These are phyloP conservation scores for Argyrosomus regius DNA, from an alignment of 2,797 vertebrate genomes.

Conservation along the genomic window DNA sequence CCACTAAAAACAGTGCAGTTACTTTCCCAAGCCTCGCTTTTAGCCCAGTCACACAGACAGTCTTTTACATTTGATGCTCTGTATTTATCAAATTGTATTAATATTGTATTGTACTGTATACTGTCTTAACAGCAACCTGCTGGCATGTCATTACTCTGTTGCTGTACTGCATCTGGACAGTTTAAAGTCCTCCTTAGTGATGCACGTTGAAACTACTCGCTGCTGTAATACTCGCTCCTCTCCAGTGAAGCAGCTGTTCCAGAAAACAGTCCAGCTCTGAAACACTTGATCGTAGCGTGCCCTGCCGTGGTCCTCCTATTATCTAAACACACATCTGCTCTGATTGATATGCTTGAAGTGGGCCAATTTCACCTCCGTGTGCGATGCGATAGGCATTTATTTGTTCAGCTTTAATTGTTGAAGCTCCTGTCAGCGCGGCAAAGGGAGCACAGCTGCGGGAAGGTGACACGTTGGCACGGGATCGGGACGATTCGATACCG, in stretches of 20 bases:
- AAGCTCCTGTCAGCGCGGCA: slow-evolving; percentile 69
- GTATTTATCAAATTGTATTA: not conserved
- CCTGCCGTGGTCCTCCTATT: slow-evolving; percentile 50
- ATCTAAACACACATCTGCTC: slow-evolving; percentile 78
- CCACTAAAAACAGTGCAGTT: not conserved
- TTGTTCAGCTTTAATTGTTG: slow-evolving; percentile 84
- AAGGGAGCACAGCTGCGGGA: slow-evolving; percentile 61
- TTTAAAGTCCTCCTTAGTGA: not conserved
- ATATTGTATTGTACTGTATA: not conserved
- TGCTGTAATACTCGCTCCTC: not conserved
- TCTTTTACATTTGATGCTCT: not conserved
- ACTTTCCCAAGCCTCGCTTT: not conserved
- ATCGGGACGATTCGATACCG: slow-evolving; percentile 59
- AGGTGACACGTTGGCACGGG: slow-evolving; percentile 70
- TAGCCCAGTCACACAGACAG: not conserved
- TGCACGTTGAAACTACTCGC: not conserved
- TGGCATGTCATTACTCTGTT: not conserved
- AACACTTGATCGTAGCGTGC: slow-evolving; percentile 48
- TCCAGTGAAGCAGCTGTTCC: slow-evolving; percentile 38
- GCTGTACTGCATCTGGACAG: slow-evolving; percentile 1
- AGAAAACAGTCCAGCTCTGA: slow-evolving; percentile 1
- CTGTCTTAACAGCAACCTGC: not conserved
- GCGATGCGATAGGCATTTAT: slow-evolving; percentile 74
- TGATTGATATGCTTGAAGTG: slow-evolving; percentile 78
- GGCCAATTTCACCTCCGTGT: slow-evolving; percentile 68